These are phyloP conservation scores for Metaphire vulgaris DNA, from an alignment of 1,140 invertebrate genomes.

Conservation along the genomic window DNA sequence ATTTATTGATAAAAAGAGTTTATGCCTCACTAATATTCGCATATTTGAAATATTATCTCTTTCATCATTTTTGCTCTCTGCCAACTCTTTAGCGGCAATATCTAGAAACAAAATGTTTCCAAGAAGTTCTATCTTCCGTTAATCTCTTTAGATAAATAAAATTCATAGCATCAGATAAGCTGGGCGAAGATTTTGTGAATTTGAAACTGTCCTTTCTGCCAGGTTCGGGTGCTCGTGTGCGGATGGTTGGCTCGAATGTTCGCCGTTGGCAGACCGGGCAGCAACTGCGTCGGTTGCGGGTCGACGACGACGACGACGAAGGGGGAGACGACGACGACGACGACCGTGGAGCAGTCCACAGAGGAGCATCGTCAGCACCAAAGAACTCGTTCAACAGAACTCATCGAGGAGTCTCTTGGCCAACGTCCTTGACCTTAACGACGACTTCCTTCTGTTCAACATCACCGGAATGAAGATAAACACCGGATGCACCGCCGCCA, in stretches of 20 bases:
- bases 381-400: neutral
- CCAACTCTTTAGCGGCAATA: too few relatives aligned
- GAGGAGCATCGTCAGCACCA: neutral
- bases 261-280: neutral
- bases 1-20: too few relatives aligned
- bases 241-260: neutral
- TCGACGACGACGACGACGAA: neutral
- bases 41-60: too few relatives aligned
- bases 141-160: too few relatives aligned
- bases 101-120: too few relatives aligned
- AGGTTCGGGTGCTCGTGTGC: neutral
- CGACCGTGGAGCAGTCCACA: neutral
- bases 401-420: neutral
- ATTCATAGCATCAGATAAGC: too few relatives aligned
- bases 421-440: neutral
- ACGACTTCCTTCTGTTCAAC: neutral
- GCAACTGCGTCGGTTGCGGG: neutral
- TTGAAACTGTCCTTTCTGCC: too few relatives aligned
- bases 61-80: too few relatives aligned
- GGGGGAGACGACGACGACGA: neutral
- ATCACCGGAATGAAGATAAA: neutral
- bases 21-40: too few relatives aligned
- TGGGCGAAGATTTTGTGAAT: too few relatives aligned
- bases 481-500: neutral
- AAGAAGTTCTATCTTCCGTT: too few relatives aligned